A percentile compares a stretch with the other conserved stretches of the same genome.
phyloP scores from a whole-genome alignment of 2,797 vertebrate species.

The Cyclopterus lumpus region DNA sequence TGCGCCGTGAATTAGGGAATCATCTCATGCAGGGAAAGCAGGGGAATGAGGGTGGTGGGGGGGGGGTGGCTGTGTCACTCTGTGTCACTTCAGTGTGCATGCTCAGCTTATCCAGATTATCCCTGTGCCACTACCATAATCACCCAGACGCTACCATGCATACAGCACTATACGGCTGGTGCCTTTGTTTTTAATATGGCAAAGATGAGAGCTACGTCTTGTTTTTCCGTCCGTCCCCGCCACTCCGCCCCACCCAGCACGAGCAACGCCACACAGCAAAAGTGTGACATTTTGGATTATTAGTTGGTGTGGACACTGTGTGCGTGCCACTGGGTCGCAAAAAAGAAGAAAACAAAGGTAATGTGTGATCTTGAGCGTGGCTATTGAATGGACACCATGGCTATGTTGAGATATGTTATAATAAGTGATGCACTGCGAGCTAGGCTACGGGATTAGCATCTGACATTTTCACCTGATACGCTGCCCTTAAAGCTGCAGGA shows the following conservation, averaged over 20 bases:
- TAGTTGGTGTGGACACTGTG: neutral
- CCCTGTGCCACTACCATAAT: constrained; percentile 60
- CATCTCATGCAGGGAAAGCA: constrained; percentile 15
- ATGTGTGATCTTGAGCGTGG: neutral
- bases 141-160: constrained; percentile 50
- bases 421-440: neutral
- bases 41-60: constrained; percentile 10
- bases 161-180: constrained; percentile 45
- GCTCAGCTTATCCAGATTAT: constrained; percentile 73
- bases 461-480: neutral
- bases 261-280: neutral
- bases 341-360: too few species aligned
- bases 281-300: constrained; percentile 1
- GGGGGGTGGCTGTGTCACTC: constrained; percentile 16
- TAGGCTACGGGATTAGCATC: neutral
- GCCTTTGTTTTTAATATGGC: constrained; percentile 55
- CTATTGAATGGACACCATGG: neutral
- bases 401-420: neutral
- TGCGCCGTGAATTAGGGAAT: constrained; percentile 22
- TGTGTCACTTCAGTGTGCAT: constrained; percentile 44
- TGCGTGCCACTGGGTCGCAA: neutral
- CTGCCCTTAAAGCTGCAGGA: neutral
- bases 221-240: constrained; percentile 9
- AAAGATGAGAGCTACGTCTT: constrained; percentile 33
- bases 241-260: neutral